Base-by-base conservation (phyloP, 2,888 invertebrate species). In the Heliothis peltigera region DNA sequence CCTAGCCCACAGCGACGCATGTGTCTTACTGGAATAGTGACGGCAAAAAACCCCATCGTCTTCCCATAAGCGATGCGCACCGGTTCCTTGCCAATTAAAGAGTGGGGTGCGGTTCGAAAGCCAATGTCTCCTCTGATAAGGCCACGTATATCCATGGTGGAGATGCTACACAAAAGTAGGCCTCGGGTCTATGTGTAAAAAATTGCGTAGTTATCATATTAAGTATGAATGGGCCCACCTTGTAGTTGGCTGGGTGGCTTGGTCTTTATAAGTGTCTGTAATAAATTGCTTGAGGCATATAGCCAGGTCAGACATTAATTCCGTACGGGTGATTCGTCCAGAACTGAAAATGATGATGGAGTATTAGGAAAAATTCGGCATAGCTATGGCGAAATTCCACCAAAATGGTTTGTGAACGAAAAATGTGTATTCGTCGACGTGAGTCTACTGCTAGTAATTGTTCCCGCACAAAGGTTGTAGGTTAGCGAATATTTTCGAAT, bases 61-160 rank as follows among this genome's bases (percentile, higher is more conserved):
- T 84, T 87, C 89, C 85, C 86, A 85, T 82, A 84, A 85, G 81
- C 87, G 80, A 64, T 69, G 64, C 64, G 47, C 64, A 71, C 76
- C 79, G 73, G 79, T 80, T 68, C 53, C 43, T 67, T 55, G 67
- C 84, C 84, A 80, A 84, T 82, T 84, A 84, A 70, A 80, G 81
- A 43, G 63, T 58, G 70, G 68, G 79, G 83, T 68, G 83, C 76
- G 81, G 76, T 77, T 83, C 67, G 84, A 84, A 84, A 84, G 84
- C 76, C 69, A 75, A 79, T 77, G 70, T 66, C 72, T 71, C 67
- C 56, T 57, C 68, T 61, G 60, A 51, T 74, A 64, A 52, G 73
- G 64, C 67, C 19, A 43, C 49, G 57, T 22, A 59, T 69, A 64
- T 64, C 55, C 18, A 19, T 19, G 28, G 47, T 49, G 58, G 42